phyloP scores from a whole-genome alignment of 2,113 vertebrate genomes.

The Shinisaurus crocodilurus region DNA sequence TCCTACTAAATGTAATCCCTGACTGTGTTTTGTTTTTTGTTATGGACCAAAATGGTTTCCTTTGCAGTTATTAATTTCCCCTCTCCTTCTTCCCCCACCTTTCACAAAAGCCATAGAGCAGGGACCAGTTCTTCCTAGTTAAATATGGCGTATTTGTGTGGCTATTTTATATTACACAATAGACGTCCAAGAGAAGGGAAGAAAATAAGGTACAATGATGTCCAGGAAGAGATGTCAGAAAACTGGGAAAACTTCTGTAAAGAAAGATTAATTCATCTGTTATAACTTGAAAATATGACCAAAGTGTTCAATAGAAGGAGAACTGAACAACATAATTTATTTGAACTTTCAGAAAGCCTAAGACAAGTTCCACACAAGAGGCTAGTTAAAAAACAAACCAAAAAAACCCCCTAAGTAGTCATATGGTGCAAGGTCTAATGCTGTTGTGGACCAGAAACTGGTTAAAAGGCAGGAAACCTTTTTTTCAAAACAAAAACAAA shows the following conservation, averaged over 20 bases:
- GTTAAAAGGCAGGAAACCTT: not conserved
- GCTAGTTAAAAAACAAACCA: not conserved
- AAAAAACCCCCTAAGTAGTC: not conserved
- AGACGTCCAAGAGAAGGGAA: not conserved
- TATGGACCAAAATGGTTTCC: not conserved
- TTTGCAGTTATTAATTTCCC: not conserved
- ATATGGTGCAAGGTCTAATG: not conserved
- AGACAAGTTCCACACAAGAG: conserved; percentile 2
- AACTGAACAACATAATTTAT: conserved; percentile 6
- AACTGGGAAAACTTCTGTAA: not conserved
- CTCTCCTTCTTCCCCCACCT: not conserved
- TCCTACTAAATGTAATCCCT: not conserved
- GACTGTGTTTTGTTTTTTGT: not conserved
- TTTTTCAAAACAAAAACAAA: no score
- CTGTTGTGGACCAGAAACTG: not conserved
- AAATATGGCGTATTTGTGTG: not conserved
- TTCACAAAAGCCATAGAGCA: not conserved
- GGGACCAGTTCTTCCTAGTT: not conserved
- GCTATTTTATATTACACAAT: not conserved
- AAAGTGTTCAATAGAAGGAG: not conserved
- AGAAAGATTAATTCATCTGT: not conserved
- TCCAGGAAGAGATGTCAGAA: not conserved
- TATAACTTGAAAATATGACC: conserved; percentile 12
- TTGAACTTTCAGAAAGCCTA: not conserved
- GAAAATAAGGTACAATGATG: not conserved